These are phyloP conservation scores for Emydoidea blandingii DNA, from an alignment of 2,797 vertebrate species.

Conservation along the genomic window DNA sequence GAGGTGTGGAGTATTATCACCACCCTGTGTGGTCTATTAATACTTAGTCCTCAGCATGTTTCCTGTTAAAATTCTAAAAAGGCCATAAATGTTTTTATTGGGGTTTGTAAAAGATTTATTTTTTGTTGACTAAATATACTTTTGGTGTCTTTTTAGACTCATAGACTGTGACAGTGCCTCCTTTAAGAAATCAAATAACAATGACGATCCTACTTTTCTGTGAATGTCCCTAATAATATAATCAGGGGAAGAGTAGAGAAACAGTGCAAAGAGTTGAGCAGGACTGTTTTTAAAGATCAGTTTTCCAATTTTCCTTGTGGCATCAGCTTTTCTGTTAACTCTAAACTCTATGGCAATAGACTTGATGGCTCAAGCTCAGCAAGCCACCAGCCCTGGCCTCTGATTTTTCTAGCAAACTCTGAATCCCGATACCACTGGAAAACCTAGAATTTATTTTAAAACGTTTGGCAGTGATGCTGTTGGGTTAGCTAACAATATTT, in stretches of 20 bases:
- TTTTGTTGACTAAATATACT: constrained; percentile 5
- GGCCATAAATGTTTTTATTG: constrained; percentile 28
- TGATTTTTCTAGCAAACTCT: not conserved
- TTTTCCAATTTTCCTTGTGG: not conserved
- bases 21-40: not conserved
- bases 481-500: not conserved
- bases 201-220: not conserved
- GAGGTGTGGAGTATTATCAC: not conserved
- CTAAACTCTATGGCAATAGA: not conserved
- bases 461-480: not conserved
- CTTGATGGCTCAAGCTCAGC: not conserved
- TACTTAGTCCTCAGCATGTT: constrained; percentile 3
- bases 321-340: not conserved
- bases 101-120: not conserved
- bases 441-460: not conserved
- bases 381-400: not conserved
- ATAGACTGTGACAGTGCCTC: not conserved
- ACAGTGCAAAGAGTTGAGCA: not conserved
- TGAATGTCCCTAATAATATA: not conserved
- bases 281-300: not conserved
- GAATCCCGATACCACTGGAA: not conserved
- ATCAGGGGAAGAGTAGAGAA: not conserved
- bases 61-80: constrained; percentile 50
- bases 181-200: not conserved
- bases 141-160: not conserved